Percentiles rank a stretch among this genome's conserved stretches.
These are phyloP conservation scores for Balearica regulorum DNA, from an alignment of 2,797 vertebrate genomes.

Conservation along the genomic window DNA sequence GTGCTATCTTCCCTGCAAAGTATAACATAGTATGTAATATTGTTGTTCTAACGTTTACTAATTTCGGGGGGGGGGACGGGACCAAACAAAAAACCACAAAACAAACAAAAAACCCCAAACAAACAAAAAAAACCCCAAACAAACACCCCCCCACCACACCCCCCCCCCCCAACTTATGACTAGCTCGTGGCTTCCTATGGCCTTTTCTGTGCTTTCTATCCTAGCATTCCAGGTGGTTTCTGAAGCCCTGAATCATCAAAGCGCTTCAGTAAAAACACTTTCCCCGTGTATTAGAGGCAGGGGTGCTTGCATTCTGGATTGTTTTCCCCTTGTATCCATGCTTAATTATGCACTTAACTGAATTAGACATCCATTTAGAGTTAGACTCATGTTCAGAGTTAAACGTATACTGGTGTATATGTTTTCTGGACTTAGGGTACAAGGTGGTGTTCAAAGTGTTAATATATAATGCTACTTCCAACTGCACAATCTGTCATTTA, in stretches of 20 bases:
- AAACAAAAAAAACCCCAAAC: no score
- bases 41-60: background rate
- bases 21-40: background rate
- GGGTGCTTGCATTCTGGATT: rapidly evolving
- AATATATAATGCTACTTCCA: background rate
- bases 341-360: background rate
- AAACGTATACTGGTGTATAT: background rate
- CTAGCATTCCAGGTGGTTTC: background rate
- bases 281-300: background rate
- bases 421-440: background rate
- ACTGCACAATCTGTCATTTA: background rate
- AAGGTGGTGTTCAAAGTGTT: conserved; percentile 5
- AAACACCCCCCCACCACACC: no score
- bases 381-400: background rate
- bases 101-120: no score
- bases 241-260: background rate
- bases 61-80: no score
- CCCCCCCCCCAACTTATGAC: no score
- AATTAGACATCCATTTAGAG: background rate
- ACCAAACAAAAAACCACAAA: no score
- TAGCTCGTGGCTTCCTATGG: background rate
- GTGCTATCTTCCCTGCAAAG: background rate
- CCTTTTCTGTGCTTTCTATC: background rate
- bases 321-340: background rate
- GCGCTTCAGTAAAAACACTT: background rate